phyloP scores from a whole-genome alignment of 2,797 vertebrate species.

The Pipistrellus pipistrellus region DNA sequence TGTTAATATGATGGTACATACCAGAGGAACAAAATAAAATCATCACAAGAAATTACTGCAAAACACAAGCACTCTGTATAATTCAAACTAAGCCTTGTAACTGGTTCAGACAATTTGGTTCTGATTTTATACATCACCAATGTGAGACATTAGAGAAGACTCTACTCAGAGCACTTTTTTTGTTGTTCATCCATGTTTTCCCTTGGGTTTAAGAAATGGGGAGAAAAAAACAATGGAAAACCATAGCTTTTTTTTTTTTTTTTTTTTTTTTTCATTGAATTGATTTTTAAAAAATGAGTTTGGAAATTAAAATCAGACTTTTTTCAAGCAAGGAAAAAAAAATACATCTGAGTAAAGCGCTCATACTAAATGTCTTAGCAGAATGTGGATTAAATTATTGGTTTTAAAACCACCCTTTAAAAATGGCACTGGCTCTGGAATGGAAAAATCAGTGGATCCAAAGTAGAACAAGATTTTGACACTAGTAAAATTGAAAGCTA shows the following conservation, averaged over 20 bases:
- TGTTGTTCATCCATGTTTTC: constrained; percentile 73
- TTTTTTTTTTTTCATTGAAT: constrained; percentile 62
- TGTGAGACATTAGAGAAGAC: constrained; percentile 77
- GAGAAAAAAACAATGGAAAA: not conserved
- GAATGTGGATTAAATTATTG: constrained; percentile 79
- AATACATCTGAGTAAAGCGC: constrained; percentile 68
- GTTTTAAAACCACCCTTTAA: constrained; percentile 67
- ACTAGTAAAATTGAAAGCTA: constrained; percentile 62
- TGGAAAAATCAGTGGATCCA: constrained; percentile 64
- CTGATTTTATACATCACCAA: constrained; percentile 77
- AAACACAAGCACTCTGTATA: constrained; percentile 63
- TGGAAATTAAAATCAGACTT: constrained; percentile 71
- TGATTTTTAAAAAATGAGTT: constrained; percentile 55
- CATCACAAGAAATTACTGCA: constrained; percentile 72
- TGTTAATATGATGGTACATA: constrained; percentile 80
- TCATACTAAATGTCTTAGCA: constrained; percentile 68
- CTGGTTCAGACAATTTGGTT: constrained; percentile 78
- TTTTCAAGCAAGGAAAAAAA: constrained; percentile 72
- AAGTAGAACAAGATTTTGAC: constrained; percentile 63
- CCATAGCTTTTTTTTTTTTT: constrained; percentile 53
- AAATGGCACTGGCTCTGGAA: constrained; percentile 45
- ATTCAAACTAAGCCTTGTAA: constrained; percentile 68
- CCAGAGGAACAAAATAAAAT: constrained; percentile 81
- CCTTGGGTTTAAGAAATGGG: constrained; percentile 67
- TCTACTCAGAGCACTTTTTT: constrained; percentile 28